Base-by-base conservation (phyloP, 2,113 vertebrate genomes). In the Spilogale gracilis region DNA sequence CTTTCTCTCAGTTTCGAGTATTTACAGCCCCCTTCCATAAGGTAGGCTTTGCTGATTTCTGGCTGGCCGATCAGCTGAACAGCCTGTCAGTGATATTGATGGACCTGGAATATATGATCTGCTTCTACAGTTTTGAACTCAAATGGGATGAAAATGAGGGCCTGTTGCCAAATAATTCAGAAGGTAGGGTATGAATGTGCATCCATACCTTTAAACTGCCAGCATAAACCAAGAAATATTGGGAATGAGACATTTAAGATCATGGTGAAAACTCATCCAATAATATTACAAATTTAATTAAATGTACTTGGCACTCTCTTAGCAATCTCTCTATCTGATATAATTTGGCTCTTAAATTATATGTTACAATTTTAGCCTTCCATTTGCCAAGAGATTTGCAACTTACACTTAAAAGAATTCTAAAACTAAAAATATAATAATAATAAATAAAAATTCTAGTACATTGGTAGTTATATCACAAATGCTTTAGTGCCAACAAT, bases 31-130 rank as follows among this genome's bases (percentile, higher is more conserved):
- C 99, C 20, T 99, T 99, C 98, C 99, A 99, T 98, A 99, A 99
- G 18, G 99, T 99, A 97, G 99, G 99, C 98, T 99, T 99, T 8
- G 99, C 99, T 97, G 99, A 99, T 99, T 99, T 99, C 99, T 99
- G 99, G 99, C 98, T 99, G 98, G 99, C 99, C 9, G 99, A 99
- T 98, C 99, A 99, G 98, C 99, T 99, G 96, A 99, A 99, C 99
- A 99, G 99, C 96, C 99, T 99, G 98, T 99, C 99, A 7, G 97
- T 99, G 92, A 99, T 99, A 96, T 99, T 99, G 94, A 99, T 99
- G 99, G 99, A 99, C 98, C 98, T 99, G 99, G 99, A 99, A 98
- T 99, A 99, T 98, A 99, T 99, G 99, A 99, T 99, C 99, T 99
- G 99, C 98, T 99, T 99, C 99, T 99, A 99, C 98, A 99, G 99